Percentiles rank a stretch among this genome's conserved stretches.
These are phyloP conservation scores for Petroica traversi DNA, from an alignment of 2,113 vertebrate species.

Conservation along the genomic window DNA sequence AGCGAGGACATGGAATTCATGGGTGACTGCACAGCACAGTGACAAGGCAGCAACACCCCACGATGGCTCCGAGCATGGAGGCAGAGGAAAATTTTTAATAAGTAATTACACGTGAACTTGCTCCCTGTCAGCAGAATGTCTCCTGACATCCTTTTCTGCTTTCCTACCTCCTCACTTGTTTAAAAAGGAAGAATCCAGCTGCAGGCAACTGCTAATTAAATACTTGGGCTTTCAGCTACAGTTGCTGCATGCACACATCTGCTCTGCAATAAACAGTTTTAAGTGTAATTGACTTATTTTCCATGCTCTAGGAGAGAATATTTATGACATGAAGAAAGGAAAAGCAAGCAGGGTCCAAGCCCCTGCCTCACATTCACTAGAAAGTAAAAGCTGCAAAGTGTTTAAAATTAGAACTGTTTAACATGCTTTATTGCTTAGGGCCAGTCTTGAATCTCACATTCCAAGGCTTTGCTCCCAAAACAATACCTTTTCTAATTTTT, in stretches of 20 bases:
- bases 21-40: not conserved
- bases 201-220: conserved; percentile 51
- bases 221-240: conserved; percentile 19
- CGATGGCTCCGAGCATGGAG: fast-evolving
- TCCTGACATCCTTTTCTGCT: not conserved
- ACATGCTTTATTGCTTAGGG: not conserved
- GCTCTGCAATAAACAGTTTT: conserved; percentile 23
- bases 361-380: not conserved
- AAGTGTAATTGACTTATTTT: conserved; percentile 14
- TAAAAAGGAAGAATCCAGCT: conserved; percentile 55
- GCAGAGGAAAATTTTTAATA: not conserved
- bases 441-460: not conserved
- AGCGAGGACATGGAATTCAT: fast-evolving
- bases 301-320: conserved; percentile 12
- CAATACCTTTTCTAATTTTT: not conserved
- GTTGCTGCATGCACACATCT: conserved; percentile 1
- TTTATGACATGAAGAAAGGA: conserved; percentile 4
- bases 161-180: not conserved
- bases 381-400: not conserved
- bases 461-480: not conserved
- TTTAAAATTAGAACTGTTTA: not conserved
- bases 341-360: not conserved
- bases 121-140: not conserved
- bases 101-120: not conserved
- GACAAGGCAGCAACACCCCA: not conserved